Base-by-base conservation (phyloP, 2,888 invertebrate genomes). In the Lissocephala sabroskyi region DNA sequence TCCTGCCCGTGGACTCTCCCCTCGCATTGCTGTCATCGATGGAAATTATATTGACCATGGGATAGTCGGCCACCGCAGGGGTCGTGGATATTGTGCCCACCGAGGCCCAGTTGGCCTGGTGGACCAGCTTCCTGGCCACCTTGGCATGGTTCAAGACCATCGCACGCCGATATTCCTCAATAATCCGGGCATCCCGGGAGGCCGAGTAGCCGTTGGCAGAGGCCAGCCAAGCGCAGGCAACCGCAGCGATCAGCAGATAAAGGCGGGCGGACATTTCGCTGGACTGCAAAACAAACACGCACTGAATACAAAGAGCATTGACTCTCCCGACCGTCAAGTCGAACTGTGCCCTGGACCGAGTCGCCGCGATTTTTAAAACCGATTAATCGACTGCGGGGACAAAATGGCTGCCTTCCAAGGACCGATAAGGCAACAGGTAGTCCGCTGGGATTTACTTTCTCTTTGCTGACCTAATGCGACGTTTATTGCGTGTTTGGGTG, bases 21-120 rank as follows among this genome's bases (percentile, higher is more conserved):
- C 49, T 43, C 3, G 13, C 49, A 37, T 59, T 62, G 32, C 75
- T 81, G 45, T 85, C 85, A 29, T 84, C 82, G n/a, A 83, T 65
- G 1, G 85, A 79, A n/a, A 85, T 78, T 4, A 85, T 70, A 59
- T 84, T 85, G 1, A 85, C 85, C 82, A 85, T 84, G 14, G 85
- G 85, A 57, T 75, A 84, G 14, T 74, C 80, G 6, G 67, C 51
- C 9, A 83, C 64, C 29, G 55, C 47, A 3, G 56, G 16, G 40
- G 80, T 62, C 0, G 80, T 79, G 2, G 85, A 85, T 39, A 85
- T 77, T 29, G 75, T 84, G 14, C 84, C 85, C 37, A 83, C 67
- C 0, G 84, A 59, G 4, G 82, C 79, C 85, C 85, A 85, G 36
- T 77, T 65, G 1, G 81, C 73, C 7, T 79, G 68, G 56, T 85